Evolutionary conservation across 2,113 vertebrate species (phyloP), one percentile per base, ranked within the genome.

Genomic region (Meleagris gallopavo): DNA sequence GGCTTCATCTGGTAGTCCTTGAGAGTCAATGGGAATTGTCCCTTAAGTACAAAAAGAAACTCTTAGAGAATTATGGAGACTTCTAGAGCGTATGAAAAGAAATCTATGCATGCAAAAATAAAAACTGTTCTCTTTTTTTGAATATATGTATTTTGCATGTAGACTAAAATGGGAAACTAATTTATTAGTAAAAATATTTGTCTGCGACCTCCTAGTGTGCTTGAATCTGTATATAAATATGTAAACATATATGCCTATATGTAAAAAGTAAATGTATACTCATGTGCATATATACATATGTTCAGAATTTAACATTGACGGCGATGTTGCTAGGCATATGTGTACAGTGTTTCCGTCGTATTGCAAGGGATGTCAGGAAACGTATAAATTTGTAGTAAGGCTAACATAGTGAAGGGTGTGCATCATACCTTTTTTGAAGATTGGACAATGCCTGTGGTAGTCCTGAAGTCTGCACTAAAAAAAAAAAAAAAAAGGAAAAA

Each of bases 341-440:
- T 45, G 36, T 69, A 45, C 30, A 6, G 20, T 55, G 22, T 69
- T 45, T 70, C 30, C 40, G 65, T 13, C 4, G 1, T 73, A 40
- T 58, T 85, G 40, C 19, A 80, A 50, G 34, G 30, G 41, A 73
- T 75, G 62, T 87, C 60, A 60, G 61, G 86, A 83, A 83, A 67
- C 54, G 6, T 12, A 24, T 48, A 62, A 66, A 34, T 83, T 85
- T 0, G 0, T 65, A 32, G 27, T 0, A 0, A 19, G 30, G 16
- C 54, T 89, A 12, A 11, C 52, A 25, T 13, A 7, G 11, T 36
- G n/a, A 46, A 15, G 18, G 13, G 62, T 34, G 22, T 61, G 17
- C 1, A 0, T 71, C 13, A 9, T 27, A 19, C 13, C 10, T 82
- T 55, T 65, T 30, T 70, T 48, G 34, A 91, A 54, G 50, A 27